phyloP scores from a whole-genome alignment of 2,797 vertebrate genomes.

The Parauchenoglanis ngamensis region DNA sequence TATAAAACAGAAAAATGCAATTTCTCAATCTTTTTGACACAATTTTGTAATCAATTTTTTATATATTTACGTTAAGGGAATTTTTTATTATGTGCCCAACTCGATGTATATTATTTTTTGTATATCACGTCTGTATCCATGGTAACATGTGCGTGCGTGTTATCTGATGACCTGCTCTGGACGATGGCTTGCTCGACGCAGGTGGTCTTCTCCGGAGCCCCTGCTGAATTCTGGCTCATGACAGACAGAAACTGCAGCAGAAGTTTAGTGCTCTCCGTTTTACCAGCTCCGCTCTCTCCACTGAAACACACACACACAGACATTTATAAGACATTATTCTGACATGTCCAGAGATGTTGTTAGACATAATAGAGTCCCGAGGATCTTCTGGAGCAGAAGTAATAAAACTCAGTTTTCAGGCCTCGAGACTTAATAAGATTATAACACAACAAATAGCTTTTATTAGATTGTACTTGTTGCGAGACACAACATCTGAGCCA shows the following conservation, averaged over 20 bases:
- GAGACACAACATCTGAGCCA: background rate
- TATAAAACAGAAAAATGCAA: background rate
- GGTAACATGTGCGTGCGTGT: slow-evolving; percentile 10
- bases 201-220: slow-evolving; percentile 79
- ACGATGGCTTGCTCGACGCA: slow-evolving; percentile 88
- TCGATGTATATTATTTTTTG: background rate
- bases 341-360: slow-evolving; percentile 27
- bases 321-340: slow-evolving; percentile 33
- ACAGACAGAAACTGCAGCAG: slow-evolving; percentile 90
- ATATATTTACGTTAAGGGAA: background rate
- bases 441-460: slow-evolving; percentile 2
- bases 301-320: slow-evolving; percentile 64
- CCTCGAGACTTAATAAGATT: slow-evolving; percentile 31
- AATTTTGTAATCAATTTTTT: background rate
- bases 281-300: slow-evolving; percentile 91
- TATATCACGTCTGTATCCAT: slow-evolving; percentile 6
- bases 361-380: slow-evolving; percentile 27
- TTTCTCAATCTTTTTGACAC: background rate
- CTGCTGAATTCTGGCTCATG: slow-evolving; percentile 88
- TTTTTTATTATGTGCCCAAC: background rate
- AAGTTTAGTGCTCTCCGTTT: slow-evolving; percentile 93
- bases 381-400: slow-evolving; percentile 43
- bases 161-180: slow-evolving; percentile 84
- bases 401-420: slow-evolving; percentile 26
- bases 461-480: slow-evolving; percentile 16